Evolutionary conservation across 1,140 invertebrate genomes (phyloP).

Genomic region (Tetramorium parvispinum): DNA sequence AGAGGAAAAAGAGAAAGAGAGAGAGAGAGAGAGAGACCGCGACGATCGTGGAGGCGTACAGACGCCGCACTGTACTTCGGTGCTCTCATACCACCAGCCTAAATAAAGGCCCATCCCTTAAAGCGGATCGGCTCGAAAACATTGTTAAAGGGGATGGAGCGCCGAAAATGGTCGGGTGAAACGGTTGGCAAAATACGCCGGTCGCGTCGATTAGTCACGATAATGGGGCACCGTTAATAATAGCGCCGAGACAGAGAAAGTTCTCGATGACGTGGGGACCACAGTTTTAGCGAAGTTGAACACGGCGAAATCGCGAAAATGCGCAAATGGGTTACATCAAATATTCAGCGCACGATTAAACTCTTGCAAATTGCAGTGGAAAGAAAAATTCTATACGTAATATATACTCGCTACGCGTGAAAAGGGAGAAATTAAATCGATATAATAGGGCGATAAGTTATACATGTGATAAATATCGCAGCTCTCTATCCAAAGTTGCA

Average conservation of each 20-base stretch:
- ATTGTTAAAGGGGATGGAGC: conserved; percentile 84
- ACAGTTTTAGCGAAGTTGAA: not conserved
- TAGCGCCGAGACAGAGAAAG: conserved; percentile 27
- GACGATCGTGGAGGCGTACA: conserved; percentile 71
- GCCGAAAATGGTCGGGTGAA: conserved; percentile 10
- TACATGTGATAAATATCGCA: not conserved
- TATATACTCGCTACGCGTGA: not conserved
- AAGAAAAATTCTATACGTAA: not conserved
- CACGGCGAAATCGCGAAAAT: not conserved
- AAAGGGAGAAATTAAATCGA: not conserved
- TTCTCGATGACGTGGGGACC: not conserved
- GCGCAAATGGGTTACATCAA: conserved; percentile 7
- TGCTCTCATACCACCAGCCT: conserved; percentile 76
- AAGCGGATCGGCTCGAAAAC: conserved; percentile 84
- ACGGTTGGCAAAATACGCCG: conserved; percentile 22
- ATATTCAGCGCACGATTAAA: conserved; percentile 2
- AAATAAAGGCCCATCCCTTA: conserved; percentile 84
- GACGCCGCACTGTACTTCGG: conserved; percentile 66
- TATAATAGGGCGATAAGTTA: not conserved
- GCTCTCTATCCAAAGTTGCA: not conserved
- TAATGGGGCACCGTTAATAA: conserved; percentile 44
- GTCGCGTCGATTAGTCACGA: conserved; percentile 38
- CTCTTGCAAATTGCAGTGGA: not conserved
- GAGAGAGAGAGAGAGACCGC: conserved; percentile 55
- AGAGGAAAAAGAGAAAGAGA: conserved; percentile 44